Conservation (phyloP, 2,797 vertebrate species). For the Gymnothorax reevesii region DNA sequence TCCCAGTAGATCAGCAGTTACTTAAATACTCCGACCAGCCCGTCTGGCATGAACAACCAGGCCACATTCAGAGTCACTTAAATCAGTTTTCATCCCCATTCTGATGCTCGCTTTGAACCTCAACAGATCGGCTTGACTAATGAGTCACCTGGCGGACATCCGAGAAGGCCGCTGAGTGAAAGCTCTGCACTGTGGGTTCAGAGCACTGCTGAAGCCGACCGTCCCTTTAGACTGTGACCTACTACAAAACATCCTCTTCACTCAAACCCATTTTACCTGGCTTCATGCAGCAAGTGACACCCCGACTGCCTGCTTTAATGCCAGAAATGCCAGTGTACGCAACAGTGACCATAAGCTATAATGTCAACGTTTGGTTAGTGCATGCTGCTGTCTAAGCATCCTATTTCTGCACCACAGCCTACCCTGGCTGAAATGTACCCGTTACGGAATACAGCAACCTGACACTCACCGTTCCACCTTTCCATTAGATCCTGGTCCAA, state of each 20-base stretch:
- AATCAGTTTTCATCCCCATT: too few species aligned
- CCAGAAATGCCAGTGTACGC: not conserved
- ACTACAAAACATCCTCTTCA: not conserved
- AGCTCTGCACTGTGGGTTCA: not conserved
- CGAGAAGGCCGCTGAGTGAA: not conserved
- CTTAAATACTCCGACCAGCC: too few species aligned
- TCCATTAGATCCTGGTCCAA: constrained; percentile 42
- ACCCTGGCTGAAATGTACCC: constrained; percentile 38
- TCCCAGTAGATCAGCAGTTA: too few species aligned
- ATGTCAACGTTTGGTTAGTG: not conserved
- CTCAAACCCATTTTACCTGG: not conserved
- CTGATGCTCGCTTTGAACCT: too few species aligned
- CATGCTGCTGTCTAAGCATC: constrained; percentile 4
- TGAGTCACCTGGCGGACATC: not conserved
- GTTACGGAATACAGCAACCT: constrained; percentile 50
- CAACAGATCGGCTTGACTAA: not conserved
- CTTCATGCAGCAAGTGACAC: not conserved
- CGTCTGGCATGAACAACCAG: too few species aligned
- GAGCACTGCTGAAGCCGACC: not conserved
- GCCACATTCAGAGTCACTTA: too few species aligned
- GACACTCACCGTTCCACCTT: constrained; percentile 61
- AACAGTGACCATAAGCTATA: not conserved
- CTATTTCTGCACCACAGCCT: constrained; percentile 19
- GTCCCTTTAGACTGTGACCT: not conserved
- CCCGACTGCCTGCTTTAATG: too few species aligned